Conservation (phyloP, 2,113 vertebrate species). For the Sarotherodon lohbergeri region DNA sequence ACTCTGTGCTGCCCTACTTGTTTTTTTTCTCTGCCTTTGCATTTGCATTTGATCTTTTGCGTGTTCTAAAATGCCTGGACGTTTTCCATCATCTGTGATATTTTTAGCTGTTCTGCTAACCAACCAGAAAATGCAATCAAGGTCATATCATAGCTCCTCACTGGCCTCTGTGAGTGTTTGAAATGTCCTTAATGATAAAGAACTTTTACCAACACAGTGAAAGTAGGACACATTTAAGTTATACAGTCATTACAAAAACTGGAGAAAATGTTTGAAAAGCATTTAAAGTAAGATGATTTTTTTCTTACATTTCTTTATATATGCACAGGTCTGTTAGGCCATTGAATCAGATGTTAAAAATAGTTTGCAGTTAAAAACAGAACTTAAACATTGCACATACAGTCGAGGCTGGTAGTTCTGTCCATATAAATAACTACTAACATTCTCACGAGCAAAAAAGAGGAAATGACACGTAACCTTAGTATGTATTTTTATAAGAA, state of each 20-base stretch:
- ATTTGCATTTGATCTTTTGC: not conserved
- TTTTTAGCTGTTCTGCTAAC: constrained; percentile 9
- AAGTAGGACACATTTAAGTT: not conserved
- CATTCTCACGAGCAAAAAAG: not conserved
- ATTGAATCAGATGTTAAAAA: not conserved
- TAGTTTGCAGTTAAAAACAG: not conserved
- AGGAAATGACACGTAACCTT: not conserved
- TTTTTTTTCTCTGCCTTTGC: not conserved
- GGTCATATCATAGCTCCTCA: not conserved
- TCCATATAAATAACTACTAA: not conserved
- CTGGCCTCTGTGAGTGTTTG: not conserved
- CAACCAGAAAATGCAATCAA: not conserved
- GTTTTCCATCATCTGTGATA: not conserved
- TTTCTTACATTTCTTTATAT: not conserved
- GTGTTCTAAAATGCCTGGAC: not conserved
- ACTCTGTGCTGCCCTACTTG: not conserved
- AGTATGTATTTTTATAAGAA: not conserved
- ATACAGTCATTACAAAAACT: not conserved
- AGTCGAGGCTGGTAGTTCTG: not conserved
- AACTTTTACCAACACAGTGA: not conserved
- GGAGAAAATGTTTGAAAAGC: not conserved
- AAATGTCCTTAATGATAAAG: not conserved
- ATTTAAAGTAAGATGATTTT: not conserved
- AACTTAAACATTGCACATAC: not conserved
- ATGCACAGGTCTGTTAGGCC: not conserved